A percentile compares a stretch with the other conserved stretches of the same genome.
phyloP scores from a whole-genome alignment of 92 coral and sea anemone species.

The Heliopora coerulea region DNA sequence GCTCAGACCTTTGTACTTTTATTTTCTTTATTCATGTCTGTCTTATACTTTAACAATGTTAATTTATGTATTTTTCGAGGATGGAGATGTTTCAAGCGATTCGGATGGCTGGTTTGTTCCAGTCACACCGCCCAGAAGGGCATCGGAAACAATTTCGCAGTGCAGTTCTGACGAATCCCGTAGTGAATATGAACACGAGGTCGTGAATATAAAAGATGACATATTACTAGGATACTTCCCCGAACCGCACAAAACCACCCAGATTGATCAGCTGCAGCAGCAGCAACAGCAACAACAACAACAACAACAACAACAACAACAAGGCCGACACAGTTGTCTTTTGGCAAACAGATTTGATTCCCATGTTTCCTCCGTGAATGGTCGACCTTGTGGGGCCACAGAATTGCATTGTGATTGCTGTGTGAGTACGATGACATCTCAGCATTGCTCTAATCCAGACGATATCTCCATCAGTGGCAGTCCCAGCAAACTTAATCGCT shows the following conservation, averaged over 20 bases:
- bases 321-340: neutral
- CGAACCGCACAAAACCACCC: neutral
- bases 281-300: too few species aligned
- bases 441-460: neutral
- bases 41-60: too few species aligned
- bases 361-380: too few species aligned
- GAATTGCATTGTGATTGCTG: neutral
- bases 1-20: too few species aligned
- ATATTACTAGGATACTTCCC: neutral
- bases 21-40: too few species aligned
- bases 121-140: neutral
- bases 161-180: neutral
- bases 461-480: neutral
- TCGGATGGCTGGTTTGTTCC: slow-evolving; percentile 19
- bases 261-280: too few species aligned
- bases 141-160: neutral
- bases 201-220: neutral
- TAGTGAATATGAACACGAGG: neutral
- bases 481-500: too few species aligned
- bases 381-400: too few species aligned
- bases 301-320: neutral
- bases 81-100: neutral
- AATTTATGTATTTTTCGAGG: neutral
- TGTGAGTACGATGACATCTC: neutral
- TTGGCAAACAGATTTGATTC: neutral